A percentile compares a stretch with the other conserved stretches of the same genome.
Evolutionary conservation across 2,113 vertebrate species (phyloP).

Genomic region (Dipodomys merriami): DNA sequence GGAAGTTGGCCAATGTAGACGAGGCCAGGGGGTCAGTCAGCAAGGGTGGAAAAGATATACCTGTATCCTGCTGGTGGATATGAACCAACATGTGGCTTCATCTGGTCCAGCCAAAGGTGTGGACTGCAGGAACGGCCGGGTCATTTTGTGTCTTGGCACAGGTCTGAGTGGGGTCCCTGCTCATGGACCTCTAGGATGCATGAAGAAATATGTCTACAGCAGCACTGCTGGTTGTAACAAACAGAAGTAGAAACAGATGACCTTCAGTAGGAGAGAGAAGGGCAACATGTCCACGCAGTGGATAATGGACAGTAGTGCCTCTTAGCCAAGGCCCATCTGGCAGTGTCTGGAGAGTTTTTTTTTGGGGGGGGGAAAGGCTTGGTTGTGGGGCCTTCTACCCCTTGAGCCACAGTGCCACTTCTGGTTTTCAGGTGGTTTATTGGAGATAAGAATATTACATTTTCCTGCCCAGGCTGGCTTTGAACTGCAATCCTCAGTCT

Average conservation of each 20-base stretch:
- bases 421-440: too few relatives aligned
- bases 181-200: fast-evolving
- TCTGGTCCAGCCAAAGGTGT: fast-evolving
- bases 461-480: too few relatives aligned
- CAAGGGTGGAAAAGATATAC: background rate
- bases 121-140: background rate
- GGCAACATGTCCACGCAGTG: background rate
- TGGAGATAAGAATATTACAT: too few relatives aligned
- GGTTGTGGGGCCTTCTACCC: too few relatives aligned
- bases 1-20: too few relatives aligned
- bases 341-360: background rate
- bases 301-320: too few relatives aligned
- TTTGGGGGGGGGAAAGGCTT: background rate
- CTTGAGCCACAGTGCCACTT: too few relatives aligned
- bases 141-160: background rate
- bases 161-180: too few relatives aligned
- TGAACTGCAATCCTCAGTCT: too few relatives aligned
- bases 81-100: too few relatives aligned
- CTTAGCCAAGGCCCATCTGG: too few relatives aligned
- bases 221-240: background rate
- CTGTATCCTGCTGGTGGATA: background rate
- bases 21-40: background rate
- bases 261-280: background rate
- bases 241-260: background rate
- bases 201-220: fast-evolving